A percentile compares a stretch with the other conserved stretches of the same genome.
These are phyloP conservation scores for Drosophila macrothrix DNA, from an alignment of 2,888 invertebrate species.

Conservation along the genomic window DNA sequence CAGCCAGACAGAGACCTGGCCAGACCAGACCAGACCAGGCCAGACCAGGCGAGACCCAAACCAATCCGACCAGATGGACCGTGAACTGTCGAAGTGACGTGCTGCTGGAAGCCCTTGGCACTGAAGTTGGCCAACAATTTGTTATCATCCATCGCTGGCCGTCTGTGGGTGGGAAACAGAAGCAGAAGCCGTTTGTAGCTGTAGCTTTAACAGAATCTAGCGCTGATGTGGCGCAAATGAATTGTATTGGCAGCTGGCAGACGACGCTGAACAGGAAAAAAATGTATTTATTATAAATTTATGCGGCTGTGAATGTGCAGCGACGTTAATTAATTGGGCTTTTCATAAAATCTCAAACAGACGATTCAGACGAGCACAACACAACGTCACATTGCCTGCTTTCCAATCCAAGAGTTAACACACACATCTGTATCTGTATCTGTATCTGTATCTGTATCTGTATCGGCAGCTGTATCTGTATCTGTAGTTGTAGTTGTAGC, in stretches of 20 bases:
- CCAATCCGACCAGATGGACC: constrained; percentile 14
- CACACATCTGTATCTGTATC: constrained; percentile 44
- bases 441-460: constrained; percentile 19
- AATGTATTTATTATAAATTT: constrained; percentile 68
- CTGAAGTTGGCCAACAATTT: constrained; percentile 57
- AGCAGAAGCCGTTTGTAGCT: neutral
- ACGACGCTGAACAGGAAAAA: constrained; percentile 38
- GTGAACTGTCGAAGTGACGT: constrained; percentile 28
- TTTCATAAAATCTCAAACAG: constrained; percentile 70
- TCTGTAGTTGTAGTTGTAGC: neutral
- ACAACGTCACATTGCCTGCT: constrained; percentile 25
- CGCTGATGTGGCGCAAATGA: constrained; percentile 73
- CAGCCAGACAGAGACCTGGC: constrained; percentile 7
- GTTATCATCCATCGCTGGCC: constrained; percentile 55
- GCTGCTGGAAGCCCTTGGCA: constrained; percentile 15
- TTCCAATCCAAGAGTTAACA: constrained; percentile 49
- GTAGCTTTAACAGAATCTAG: constrained; percentile 19
- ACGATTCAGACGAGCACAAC: constrained; percentile 23
- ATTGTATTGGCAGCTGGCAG: constrained; percentile 77
- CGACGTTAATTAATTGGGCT: constrained; percentile 75
- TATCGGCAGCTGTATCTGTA: constrained; percentile 33
- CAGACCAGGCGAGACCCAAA: neutral
- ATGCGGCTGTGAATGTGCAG: constrained; percentile 53
- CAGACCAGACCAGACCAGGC: constrained; percentile 13
- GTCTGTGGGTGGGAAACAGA: constrained; percentile 31